phyloP scores from a whole-genome alignment of 2,888 invertebrate species.

The Meganola albula region DNA sequence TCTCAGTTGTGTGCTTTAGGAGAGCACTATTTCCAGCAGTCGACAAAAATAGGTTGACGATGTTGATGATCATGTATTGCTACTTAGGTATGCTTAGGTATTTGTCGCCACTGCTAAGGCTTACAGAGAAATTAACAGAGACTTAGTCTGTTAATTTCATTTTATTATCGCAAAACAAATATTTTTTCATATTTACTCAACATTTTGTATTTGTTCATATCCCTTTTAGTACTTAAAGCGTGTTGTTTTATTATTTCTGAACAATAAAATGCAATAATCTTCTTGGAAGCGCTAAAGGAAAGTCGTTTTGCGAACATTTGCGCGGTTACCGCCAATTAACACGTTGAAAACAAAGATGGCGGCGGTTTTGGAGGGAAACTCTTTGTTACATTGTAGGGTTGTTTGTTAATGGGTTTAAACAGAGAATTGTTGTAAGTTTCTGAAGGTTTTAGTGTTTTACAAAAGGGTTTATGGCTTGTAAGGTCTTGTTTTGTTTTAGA shows the following conservation, averaged over 20 bases:
- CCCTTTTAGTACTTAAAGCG: slow-evolving; percentile 28
- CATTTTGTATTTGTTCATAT: slow-evolving; percentile 16
- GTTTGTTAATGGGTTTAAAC: slow-evolving; percentile 35
- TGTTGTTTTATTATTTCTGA: slow-evolving; percentile 33
- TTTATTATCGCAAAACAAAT: slow-evolving; percentile 11
- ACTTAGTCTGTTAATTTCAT: background rate
- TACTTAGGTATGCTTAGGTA: no score
- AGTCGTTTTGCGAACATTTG: slow-evolving; percentile 41
- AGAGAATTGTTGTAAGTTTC: slow-evolving; percentile 8
- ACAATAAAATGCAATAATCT: slow-evolving; percentile 44
- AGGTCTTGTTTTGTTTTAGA: no score
- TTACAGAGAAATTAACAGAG: no score
- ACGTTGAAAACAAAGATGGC: slow-evolving; percentile 61
- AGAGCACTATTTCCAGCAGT: no score
- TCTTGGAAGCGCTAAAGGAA: slow-evolving; percentile 36
- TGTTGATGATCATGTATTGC: no score
- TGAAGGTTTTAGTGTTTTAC: slow-evolving; percentile 4
- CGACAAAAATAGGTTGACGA: no score
- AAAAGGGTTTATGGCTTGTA: slow-evolving; percentile 4
- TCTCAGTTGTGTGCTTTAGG: no score
- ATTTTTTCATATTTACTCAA: slow-evolving; percentile 21
- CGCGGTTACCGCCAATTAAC: slow-evolving; percentile 66
- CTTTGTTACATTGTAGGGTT: slow-evolving; percentile 46
- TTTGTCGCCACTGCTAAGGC: no score
- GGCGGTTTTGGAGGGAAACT: slow-evolving; percentile 45